These are phyloP conservation scores for Danio tinwini DNA, from an alignment of 2,797 vertebrate genomes.

Conservation along the genomic window DNA sequence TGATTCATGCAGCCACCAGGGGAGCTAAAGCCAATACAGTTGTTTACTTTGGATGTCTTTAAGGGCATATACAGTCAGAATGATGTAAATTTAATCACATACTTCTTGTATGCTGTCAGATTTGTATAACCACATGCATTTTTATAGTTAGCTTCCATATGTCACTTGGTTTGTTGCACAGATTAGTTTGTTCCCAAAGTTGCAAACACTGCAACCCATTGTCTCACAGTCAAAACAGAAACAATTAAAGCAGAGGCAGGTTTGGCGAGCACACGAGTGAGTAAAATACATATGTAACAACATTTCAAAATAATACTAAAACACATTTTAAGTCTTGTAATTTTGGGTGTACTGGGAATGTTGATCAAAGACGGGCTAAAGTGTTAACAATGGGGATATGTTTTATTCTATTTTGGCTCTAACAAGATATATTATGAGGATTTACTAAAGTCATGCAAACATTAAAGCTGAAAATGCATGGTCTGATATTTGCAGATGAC, in stretches of 20 bases:
- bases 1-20: slow-evolving; percentile 62
- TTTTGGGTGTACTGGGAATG: too few relatives aligned
- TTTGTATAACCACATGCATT: neutral
- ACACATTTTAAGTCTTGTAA: too few relatives aligned
- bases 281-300: too few relatives aligned
- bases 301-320: too few relatives aligned
- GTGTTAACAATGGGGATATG: too few relatives aligned
- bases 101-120: neutral
- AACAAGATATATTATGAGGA: too few relatives aligned
- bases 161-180: neutral
- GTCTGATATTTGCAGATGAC: too few relatives aligned
- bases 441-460: too few relatives aligned
- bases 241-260: neutral
- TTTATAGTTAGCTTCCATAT: neutral
- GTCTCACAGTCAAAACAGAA: neutral
- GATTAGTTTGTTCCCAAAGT: neutral
- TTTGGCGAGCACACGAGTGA: too few relatives aligned
- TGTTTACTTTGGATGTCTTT: neutral
- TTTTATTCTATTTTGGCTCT: too few relatives aligned
- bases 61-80: neutral
- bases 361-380: too few relatives aligned
- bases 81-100: neutral
- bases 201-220: neutral
- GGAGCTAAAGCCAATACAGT: neutral
- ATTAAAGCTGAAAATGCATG: too few relatives aligned